Percentiles rank a stretch among this genome's conserved stretches.
These are phyloP conservation scores for Charina bottae DNA, from an alignment of 2,113 vertebrate genomes.

Conservation along the genomic window DNA sequence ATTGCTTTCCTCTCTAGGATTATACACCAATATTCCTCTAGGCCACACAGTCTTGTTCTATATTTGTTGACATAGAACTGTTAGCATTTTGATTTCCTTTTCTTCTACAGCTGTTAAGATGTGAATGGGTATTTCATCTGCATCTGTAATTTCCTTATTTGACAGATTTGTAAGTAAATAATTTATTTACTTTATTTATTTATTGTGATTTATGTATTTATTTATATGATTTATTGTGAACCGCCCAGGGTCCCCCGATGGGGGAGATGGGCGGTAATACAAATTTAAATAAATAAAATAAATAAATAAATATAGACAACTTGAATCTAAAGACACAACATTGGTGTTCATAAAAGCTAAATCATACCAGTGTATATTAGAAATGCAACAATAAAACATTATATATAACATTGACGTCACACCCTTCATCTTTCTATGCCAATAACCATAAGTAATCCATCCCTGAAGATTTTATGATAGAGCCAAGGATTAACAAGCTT, in stretches of 20 bases:
- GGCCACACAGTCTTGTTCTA: neutral
- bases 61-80: neutral
- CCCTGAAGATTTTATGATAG: neutral
- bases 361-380: neutral
- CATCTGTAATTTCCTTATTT: neutral
- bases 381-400: neutral
- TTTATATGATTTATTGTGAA: neutral
- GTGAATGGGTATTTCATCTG: neutral
- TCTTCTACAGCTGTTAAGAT: neutral
- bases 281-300: too few species aligned
- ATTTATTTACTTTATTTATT: too few species aligned
- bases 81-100: neutral
- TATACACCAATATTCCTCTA: neutral
- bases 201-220: neutral
- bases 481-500: neutral
- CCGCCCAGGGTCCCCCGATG: too few species aligned
- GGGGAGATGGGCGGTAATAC: too few species aligned
- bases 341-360: neutral
- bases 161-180: too few species aligned
- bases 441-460: neutral
- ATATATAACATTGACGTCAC: neutral
- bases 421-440: neutral
- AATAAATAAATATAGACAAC: too few species aligned
- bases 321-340: neutral
- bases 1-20: neutral